These are phyloP conservation scores for Tursiops truncatus DNA, from an alignment of 2,113 vertebrate genomes.

Conservation along the genomic window DNA sequence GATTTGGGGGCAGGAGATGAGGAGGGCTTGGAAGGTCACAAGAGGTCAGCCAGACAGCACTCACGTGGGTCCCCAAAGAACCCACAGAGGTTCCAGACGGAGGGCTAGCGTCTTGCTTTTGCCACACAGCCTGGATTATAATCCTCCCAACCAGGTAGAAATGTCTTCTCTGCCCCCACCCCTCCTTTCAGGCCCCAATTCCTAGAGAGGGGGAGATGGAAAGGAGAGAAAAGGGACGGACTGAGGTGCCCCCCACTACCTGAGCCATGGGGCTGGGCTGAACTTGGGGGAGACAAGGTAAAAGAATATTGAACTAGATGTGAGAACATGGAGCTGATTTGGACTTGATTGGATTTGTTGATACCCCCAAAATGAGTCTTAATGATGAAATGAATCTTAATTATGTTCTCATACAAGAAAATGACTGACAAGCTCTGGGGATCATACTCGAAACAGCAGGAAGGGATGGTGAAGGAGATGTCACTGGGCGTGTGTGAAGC, in stretches of 20 bases:
- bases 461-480: not conserved
- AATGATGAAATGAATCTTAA: too few relatives aligned
- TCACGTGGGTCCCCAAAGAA: not conserved
- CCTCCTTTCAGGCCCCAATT: not conserved
- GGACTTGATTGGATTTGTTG: not conserved
- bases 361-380: not conserved
- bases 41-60: rapidly evolving
- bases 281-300: not conserved
- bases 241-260: not conserved
- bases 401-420: not conserved
- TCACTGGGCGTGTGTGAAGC: too few relatives aligned
- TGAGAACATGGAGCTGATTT: not conserved
- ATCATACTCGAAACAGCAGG: not conserved
- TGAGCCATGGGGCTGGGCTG: too few relatives aligned
- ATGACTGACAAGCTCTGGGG: not conserved
- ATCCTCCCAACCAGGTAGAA: not conserved
- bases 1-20: not conserved
- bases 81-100: not conserved
- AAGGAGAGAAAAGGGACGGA: not conserved
- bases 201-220: not conserved
- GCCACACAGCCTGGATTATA: too few relatives aligned
- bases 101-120: not conserved
- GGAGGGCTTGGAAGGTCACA: not conserved
- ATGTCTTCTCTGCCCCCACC: rapidly evolving
- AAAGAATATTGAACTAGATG: not conserved